Evolutionary conservation across 2,888 invertebrate species (phyloP), one percentile per base, ranked within the genome.

Genomic region (Vandiemenella viatica): DNA sequence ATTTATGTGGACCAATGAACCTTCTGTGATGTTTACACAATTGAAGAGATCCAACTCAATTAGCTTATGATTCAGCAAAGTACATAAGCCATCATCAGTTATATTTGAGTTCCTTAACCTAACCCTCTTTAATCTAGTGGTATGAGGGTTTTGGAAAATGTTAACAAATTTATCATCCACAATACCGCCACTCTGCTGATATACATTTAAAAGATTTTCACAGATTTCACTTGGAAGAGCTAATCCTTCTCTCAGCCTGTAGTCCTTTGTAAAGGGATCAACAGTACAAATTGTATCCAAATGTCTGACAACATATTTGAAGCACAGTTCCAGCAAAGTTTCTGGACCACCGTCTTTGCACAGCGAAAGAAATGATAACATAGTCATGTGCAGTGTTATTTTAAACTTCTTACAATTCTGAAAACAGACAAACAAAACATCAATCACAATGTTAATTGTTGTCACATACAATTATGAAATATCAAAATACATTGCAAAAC

Each of bases 31-130:
- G 54, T 75, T 73, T 53, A 75, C 72, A 63, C 88, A 88, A 58
- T 85, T 79, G 49, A 78, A 75, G 54, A 92, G 70, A 56, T 87
- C 83, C 43, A 93, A 67, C 54, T 83, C 81, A 13, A 73, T 67
- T 37, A 88, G 73, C 55, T 79, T 77, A 65, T 91, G 91, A 45
- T 74, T 73, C 64, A 85, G 68, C 15, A 92, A 67, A 46, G 76
- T 75, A 56, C 75, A 71, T 44, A 91, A 67, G 49, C 85, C 82
- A 52, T 73, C 69, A 62, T 85, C 82, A 8, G 79, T 80, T 41
- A 91, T 75, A 37, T 74, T 72, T 19, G 83, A 79, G 61, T 83
- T 79, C 46, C 79, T 71, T 55, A 91, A 68, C 60, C 74, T 75
- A 10, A 89, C 77, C 50, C 75, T 69, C 59, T 79, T 76, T 43